Evolutionary conservation across 23 tunicate species (phyloP).

Genomic region (Aplidium turbinatum): DNA sequence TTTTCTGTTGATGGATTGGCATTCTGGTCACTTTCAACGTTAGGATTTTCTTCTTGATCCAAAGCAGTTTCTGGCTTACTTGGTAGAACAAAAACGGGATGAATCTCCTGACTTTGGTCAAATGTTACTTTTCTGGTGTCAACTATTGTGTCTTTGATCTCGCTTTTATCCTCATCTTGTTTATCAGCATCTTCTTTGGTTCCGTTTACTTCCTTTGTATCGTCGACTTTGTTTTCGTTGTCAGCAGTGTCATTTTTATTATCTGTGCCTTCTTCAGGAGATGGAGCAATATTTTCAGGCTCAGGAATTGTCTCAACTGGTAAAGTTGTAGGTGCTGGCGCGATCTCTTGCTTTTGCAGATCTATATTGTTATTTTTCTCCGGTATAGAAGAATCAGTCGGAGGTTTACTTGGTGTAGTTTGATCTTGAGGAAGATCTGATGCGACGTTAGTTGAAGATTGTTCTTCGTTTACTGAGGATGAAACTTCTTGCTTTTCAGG

Average conservation of each 20-base stretch:
- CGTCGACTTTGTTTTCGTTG: background rate
- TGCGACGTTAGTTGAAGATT: no score
- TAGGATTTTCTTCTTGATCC: background rate
- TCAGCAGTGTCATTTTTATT: background rate
- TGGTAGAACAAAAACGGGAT: constrained; percentile 8
- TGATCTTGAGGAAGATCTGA: no score
- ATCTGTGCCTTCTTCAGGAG: background rate
- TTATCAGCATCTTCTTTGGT: background rate
- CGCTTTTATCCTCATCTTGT: background rate
- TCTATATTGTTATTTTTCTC: no score
- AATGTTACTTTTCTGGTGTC: background rate
- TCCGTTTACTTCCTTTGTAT: background rate
- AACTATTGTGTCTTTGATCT: background rate
- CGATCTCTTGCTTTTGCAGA: background rate
- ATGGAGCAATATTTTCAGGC: background rate
- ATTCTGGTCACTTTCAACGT: no score
- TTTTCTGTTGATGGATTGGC: no score
- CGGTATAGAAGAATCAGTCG: background rate
- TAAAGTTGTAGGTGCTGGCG: background rate
- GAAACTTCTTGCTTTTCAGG: background rate
- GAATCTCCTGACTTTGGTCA: background rate
- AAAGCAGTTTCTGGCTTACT: background rate
- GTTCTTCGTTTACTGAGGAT: no score
- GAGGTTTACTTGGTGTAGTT: no score
- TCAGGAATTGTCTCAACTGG: background rate